Evolutionary conservation across 2,797 vertebrate genomes (phyloP).

Genomic region (Esox lucius): DNA sequence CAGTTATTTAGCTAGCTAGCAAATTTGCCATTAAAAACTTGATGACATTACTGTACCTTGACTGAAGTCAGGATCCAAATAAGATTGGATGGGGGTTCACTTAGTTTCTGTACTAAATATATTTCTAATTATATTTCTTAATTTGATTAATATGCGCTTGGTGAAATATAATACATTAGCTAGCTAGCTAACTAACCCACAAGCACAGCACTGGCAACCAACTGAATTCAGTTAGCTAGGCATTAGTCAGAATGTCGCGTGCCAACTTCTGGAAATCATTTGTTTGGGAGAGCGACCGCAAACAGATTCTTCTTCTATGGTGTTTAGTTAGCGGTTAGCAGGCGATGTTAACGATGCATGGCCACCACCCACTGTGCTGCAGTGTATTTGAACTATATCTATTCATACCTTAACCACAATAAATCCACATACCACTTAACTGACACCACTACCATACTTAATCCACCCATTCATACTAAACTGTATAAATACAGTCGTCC

Average conservation of each 20-base stretch:
- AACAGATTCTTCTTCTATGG: too few species aligned
- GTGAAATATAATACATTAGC: not conserved
- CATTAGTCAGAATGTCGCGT: not conserved
- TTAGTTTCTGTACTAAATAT: too few species aligned
- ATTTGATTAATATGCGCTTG: not conserved
- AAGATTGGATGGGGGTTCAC: not conserved
- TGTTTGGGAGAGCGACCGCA: not conserved
- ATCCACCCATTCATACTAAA: too few species aligned
- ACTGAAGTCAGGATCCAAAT: conserved; percentile 7
- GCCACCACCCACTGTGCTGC: too few species aligned
- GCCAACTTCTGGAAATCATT: not conserved
- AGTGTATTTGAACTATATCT: too few species aligned
- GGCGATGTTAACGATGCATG: too few species aligned
- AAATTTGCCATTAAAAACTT: not conserved
- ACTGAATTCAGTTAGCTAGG: not conserved
- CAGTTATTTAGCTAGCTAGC: not conserved
- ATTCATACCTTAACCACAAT: too few species aligned
- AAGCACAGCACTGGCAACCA: not conserved
- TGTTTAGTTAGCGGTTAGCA: too few species aligned
- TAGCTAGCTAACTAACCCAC: not conserved
- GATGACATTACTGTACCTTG: conserved; percentile 15
- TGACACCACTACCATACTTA: too few species aligned
- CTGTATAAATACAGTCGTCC: too few species aligned
- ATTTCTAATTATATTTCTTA: not conserved
- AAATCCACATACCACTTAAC: too few species aligned